Evolutionary conservation across 2,888 invertebrate species (phyloP).

Genomic region (Nysson spinosus): DNA sequence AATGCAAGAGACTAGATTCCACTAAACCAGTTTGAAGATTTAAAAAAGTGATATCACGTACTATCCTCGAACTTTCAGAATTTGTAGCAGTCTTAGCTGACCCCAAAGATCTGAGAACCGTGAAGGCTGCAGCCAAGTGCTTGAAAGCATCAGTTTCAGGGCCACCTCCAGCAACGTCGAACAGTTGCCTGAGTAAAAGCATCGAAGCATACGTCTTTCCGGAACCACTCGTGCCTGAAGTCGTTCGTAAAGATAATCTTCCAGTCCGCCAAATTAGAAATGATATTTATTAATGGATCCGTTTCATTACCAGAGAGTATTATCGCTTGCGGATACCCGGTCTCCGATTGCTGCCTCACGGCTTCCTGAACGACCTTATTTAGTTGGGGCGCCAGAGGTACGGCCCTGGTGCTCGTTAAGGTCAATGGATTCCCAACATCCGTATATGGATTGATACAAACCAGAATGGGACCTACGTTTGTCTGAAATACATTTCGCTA

Average conservation of each 20-base stretch:
- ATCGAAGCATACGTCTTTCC: slow-evolving; percentile 97
- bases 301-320: slow-evolving; percentile 87
- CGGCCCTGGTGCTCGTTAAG: slow-evolving; percentile 86
- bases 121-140: slow-evolving; percentile 96
- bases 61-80: slow-evolving; percentile 95
- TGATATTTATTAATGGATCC: not conserved
- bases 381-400: slow-evolving; percentile 88
- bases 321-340: slow-evolving; percentile 96
- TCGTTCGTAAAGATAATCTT: not conserved
- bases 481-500: slow-evolving; percentile 83
- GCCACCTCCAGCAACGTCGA: slow-evolving; percentile 96
- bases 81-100: slow-evolving; percentile 94
- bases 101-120: slow-evolving; percentile 93
- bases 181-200: slow-evolving; percentile 92
- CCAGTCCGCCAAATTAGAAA: not conserved
- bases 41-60: slow-evolving; percentile 76
- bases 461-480: slow-evolving; percentile 93
- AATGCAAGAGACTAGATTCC: not conserved
- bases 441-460: slow-evolving; percentile 93
- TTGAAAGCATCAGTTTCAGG: slow-evolving; percentile 97
- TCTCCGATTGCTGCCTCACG: slow-evolving; percentile 95
- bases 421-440: slow-evolving; percentile 93
- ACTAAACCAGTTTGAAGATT: slow-evolving; percentile 1
- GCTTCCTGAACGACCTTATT: slow-evolving; percentile 94
- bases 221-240: slow-evolving; percentile 89